A percentile compares a stretch with the other conserved stretches of the same genome.
These are phyloP conservation scores for Hylaea fasciaria DNA, from an alignment of 2,888 invertebrate genomes.

Conservation along the genomic window DNA sequence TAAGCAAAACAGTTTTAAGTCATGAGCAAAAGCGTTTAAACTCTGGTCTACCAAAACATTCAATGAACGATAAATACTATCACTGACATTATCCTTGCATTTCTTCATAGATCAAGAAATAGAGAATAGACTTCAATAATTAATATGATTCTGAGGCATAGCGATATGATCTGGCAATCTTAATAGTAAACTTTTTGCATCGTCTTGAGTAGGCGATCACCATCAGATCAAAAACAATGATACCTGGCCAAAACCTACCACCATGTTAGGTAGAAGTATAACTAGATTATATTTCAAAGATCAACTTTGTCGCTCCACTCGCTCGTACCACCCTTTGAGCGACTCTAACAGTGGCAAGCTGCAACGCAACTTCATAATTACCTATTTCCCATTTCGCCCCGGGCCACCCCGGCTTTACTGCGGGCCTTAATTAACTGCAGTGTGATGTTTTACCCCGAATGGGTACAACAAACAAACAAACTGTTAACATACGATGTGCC, in stretches of 20 bases:
- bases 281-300: not conserved
- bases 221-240: no score
- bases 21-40: not conserved
- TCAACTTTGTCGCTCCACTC: constrained; percentile 7
- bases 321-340: not conserved
- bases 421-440: constrained; percentile 78
- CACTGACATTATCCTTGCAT: no score
- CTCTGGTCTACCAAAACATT: not conserved
- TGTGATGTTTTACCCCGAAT: constrained; percentile 59
- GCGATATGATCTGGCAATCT: no score
- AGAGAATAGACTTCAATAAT: no score
- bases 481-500: constrained; percentile 30
- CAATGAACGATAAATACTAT: no score
- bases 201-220: no score
- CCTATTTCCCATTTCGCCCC: constrained; percentile 81
- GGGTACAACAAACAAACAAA: constrained; percentile 52
- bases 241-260: not conserved
- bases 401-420: constrained; percentile 65
- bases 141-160: no score
- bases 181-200: no score
- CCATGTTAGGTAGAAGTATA: no score
- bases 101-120: no score
- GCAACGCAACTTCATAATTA: constrained; percentile 81
- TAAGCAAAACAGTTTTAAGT: not conserved
- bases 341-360: constrained; percentile 50